phyloP scores from a whole-genome alignment of 2,113 vertebrate species.

The Oenanthe melanoleuca region DNA sequence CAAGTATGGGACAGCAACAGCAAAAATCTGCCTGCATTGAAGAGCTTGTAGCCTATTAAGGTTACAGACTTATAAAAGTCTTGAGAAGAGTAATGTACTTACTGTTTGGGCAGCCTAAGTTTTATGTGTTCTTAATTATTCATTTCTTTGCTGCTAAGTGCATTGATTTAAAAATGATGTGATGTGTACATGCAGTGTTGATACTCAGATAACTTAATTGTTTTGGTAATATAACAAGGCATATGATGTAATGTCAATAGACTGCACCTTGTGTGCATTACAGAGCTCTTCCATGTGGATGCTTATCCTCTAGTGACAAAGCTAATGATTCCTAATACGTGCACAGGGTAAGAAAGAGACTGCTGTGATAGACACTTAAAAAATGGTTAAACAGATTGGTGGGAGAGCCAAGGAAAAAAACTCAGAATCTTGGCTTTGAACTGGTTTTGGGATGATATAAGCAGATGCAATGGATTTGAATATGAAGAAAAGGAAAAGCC shows the following conservation, averaged over 20 bases:
- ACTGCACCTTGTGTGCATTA: constrained; percentile 45
- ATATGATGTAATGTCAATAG: constrained; percentile 56
- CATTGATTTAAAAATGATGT: constrained; percentile 48
- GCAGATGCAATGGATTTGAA: background rate
- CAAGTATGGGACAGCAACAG: background rate
- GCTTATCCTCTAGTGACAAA: constrained; percentile 19
- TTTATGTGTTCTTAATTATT: constrained; percentile 61
- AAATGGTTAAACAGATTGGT: constrained; percentile 46
- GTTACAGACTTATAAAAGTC: background rate
- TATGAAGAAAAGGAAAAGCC: background rate
- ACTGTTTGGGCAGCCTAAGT: constrained; percentile 23
- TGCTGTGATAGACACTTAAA: constrained; percentile 42
- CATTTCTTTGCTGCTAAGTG: constrained; percentile 53
- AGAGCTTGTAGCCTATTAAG: background rate
- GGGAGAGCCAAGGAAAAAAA: background rate
- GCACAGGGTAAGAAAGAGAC: constrained; percentile 2
- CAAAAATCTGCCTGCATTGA: background rate
- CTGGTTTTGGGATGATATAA: background rate
- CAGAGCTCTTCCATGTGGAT: constrained; percentile 28
- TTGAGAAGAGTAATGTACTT: constrained; percentile 35
- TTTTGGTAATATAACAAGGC: constrained; percentile 63
- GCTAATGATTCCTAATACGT: constrained; percentile 39
- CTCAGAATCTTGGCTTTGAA: background rate
- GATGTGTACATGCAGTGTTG: constrained; percentile 28
- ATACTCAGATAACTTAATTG: constrained; percentile 58